Conservation (phyloP, 2,888 invertebrate genomes). For the Syritta pipiens region DNA sequence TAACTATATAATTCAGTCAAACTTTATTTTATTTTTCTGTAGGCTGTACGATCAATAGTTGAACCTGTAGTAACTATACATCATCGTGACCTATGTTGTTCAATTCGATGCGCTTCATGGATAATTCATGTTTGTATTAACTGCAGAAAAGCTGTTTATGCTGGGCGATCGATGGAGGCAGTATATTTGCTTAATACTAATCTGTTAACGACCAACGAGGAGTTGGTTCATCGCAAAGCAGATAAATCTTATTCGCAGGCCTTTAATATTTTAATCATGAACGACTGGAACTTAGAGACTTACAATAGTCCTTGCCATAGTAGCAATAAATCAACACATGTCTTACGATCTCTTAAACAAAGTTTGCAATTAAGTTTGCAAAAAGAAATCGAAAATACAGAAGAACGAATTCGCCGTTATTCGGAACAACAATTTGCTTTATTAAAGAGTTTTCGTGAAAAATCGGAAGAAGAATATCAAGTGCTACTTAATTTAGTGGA, state of each 20-base stretch:
- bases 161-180: constrained; percentile 70
- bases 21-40: constrained; percentile 31
- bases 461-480: constrained; percentile 86
- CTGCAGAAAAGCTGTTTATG: constrained; percentile 76
- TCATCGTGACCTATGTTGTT: constrained; percentile 75
- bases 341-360: constrained; percentile 78
- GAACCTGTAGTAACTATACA: constrained; percentile 75
- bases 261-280: constrained; percentile 84
- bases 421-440: constrained; percentile 87
- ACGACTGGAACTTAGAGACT: constrained; percentile 70
- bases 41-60: constrained; percentile 76
- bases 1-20: no score
- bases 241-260: constrained; percentile 85
- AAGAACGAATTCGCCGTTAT: constrained; percentile 87
- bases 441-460: constrained; percentile 86
- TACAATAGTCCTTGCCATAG: constrained; percentile 39
- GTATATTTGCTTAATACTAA: constrained; percentile 74
- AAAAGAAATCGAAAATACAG: constrained; percentile 85
- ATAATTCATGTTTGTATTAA: constrained; percentile 76
- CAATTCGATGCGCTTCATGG: constrained; percentile 74
- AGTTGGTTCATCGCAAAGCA: constrained; percentile 82
- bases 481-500: constrained; percentile 81
- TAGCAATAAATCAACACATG: constrained; percentile 80
- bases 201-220: constrained; percentile 81
- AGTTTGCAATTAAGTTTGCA: constrained; percentile 85